These are phyloP conservation scores for Bergia puertoricense DNA, from an alignment of 92 coral and sea anemone species.

Conservation along the genomic window DNA sequence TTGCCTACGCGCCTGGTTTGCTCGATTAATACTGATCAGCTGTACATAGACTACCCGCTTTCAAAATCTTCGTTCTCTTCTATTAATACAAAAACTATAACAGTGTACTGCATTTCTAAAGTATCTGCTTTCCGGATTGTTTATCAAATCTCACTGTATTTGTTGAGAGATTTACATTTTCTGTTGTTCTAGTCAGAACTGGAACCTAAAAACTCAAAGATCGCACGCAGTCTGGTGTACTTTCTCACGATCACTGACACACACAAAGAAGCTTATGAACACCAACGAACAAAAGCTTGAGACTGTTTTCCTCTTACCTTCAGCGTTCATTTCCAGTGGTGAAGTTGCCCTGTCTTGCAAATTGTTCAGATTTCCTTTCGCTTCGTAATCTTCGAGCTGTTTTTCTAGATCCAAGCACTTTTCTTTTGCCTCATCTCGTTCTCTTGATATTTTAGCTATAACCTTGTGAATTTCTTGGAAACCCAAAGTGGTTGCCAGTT, in stretches of 20 bases:
- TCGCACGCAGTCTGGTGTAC: not conserved
- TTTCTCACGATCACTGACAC: not conserved
- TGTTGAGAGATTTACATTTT: too few species aligned
- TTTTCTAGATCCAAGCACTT: conserved; percentile 43
- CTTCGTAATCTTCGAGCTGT: conserved; percentile 4
- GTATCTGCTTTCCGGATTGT: too few species aligned
- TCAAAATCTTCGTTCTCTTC: too few species aligned
- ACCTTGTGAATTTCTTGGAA: conserved; percentile 23
- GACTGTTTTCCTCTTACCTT: not conserved
- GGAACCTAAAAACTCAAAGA: too few species aligned
- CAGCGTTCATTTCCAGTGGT: conserved; percentile 2
- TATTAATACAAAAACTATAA: too few species aligned
- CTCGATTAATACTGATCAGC: too few species aligned
- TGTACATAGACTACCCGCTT: too few species aligned
- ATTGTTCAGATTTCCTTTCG: conserved; percentile 4
- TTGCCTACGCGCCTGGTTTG: too few species aligned
- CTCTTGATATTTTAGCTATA: conserved; percentile 28
- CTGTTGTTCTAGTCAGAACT: too few species aligned
- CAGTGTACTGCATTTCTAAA: too few species aligned
- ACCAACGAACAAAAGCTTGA: not conserved
- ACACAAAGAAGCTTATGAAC: not conserved
- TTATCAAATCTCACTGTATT: too few species aligned
- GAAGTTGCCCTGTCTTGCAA: conserved; percentile 45
- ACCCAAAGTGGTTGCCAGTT: conserved; percentile 18
- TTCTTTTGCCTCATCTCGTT: conserved; percentile 49